Evolutionary conservation across 2,113 vertebrate species (phyloP), one percentile per base, ranked within the genome.

Genomic region (Corythornis vintsioides): DNA sequence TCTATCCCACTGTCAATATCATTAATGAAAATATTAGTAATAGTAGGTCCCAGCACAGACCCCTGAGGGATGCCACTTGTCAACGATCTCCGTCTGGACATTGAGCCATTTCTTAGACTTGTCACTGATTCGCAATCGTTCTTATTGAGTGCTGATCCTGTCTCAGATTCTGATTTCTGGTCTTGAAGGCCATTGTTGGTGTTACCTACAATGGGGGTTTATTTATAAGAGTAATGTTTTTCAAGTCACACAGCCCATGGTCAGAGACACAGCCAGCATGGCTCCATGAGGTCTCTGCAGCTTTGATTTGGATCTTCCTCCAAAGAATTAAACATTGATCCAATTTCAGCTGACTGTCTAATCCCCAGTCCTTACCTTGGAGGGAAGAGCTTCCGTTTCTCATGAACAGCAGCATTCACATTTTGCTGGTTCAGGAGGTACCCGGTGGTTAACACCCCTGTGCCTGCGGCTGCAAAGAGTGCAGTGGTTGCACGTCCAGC

Each of bases 331-430:
- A 45, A 40, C 0, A 0, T 28, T 28, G 3, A 21, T 60, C 7
- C 50, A n/a, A 26, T 7, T 28, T 42, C n/a, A 38, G 22, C 47
- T 38, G 29, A 6, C 18, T 11, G 29, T 47, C 60, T 38, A 10
- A 83, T 28, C 59, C 45, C 7, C 14, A 22, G 8, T 4, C 29
- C 95, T 90, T 63, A 99, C 99, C 98, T 99, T 38, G 99, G 95
- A 2, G 99, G 99, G 70, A 98, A 99, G 35, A 98, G 93, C 94
- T 92, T 98, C 56, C 65, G 97, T 77, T 97, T 98, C 31, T 98
- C 98, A 21, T 96, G 96, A 8, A 97, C 95, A 18, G 97, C 97
- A 13, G 97, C 97, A 13, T 96, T 93, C 69, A 98, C 93, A 25
- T 97, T 97, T 88, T 95, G 96, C 86, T 97, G 97, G 86, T 96